Evolutionary conservation across 2,797 vertebrate genomes (phyloP).

Genomic region (Lemur catta): DNA sequence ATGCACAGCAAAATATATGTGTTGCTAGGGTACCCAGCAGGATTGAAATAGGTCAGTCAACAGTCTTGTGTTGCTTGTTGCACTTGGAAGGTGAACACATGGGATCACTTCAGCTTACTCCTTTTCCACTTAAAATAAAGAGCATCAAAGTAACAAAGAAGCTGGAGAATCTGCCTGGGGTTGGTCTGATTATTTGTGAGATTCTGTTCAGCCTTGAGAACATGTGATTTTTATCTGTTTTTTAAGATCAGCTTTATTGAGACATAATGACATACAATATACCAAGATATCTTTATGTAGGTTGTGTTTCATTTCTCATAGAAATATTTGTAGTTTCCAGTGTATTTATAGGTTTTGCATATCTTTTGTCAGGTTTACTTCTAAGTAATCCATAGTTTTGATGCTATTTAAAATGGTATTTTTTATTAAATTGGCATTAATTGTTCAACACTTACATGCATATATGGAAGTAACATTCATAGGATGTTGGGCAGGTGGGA

Average conservation of each 20-base stretch:
- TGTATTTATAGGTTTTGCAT: not conserved
- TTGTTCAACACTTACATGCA: no score
- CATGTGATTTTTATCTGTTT: conserved; percentile 32
- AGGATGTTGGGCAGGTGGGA: no score
- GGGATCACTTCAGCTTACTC: not conserved
- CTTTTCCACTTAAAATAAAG: not conserved
- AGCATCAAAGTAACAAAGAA: not conserved
- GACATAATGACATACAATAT: not conserved
- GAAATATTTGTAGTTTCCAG: conserved; percentile 16
- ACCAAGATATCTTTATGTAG: not conserved
- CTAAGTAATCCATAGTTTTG: not conserved
- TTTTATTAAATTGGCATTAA: not conserved
- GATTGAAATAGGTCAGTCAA: conserved; percentile 1
- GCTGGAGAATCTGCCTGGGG: not conserved
- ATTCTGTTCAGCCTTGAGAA: conserved; percentile 14
- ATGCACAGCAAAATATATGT: not conserved
- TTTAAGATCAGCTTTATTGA: conserved; percentile 15
- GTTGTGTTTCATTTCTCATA: not conserved
- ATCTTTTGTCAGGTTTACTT: not conserved
- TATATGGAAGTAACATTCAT: no score
- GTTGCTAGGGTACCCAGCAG: not conserved
- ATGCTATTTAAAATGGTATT: not conserved
- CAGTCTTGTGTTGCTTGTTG: not conserved
- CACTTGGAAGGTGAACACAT: not conserved
- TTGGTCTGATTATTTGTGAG: conserved; percentile 36